These are phyloP conservation scores for Brachypteracias leptosomus DNA, from an alignment of 2,113 vertebrate genomes.

Conservation along the genomic window DNA sequence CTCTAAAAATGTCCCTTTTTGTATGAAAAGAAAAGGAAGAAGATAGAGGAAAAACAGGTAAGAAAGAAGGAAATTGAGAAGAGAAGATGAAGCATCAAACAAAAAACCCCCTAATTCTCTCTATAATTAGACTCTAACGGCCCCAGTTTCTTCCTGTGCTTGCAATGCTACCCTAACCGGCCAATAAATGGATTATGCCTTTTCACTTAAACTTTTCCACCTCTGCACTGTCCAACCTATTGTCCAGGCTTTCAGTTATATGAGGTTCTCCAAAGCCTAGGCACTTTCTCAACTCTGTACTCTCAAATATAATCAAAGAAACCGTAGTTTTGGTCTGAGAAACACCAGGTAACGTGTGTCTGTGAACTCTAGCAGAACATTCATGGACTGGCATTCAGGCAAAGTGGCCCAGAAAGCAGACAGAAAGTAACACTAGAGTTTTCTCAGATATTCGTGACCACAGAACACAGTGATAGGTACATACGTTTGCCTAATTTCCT, in stretches of 20 bases:
- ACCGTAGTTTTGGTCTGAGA: neutral
- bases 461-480: neutral
- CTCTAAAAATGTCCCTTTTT: neutral
- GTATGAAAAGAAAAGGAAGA: neutral
- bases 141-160: neutral
- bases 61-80: neutral
- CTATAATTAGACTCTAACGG: neutral
- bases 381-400: neutral
- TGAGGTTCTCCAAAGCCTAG: neutral
- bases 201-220: neutral
- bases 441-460: neutral
- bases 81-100: neutral
- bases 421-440: neutral
- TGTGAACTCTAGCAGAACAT: neutral
- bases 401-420: neutral
- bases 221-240: neutral
- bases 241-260: neutral
- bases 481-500: neutral
- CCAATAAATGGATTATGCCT: neutral
- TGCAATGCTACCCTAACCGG: neutral
- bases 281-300: neutral
- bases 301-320: neutral
- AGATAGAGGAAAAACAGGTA: neutral
- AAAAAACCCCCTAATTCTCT: neutral
- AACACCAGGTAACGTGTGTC: neutral